A percentile compares a stretch with the other conserved stretches of the same genome.
phyloP scores from a whole-genome alignment of 2,113 vertebrate genomes.

The Casuarius casuarius region DNA sequence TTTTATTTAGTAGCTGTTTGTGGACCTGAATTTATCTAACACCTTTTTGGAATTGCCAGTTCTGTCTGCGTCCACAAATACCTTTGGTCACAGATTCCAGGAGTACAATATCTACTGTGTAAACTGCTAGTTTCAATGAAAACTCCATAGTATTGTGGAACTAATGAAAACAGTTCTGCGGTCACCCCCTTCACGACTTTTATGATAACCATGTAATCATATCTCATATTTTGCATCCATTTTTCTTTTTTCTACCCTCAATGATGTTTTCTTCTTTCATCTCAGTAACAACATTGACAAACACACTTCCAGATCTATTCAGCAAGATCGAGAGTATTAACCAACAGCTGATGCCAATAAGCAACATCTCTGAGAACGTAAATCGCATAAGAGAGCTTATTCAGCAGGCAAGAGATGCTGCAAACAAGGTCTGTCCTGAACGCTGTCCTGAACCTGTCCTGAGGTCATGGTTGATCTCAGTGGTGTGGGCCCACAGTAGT shows the following conservation, averaged over 20 bases:
- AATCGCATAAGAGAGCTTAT: conserved; percentile 92
- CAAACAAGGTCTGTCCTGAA: conserved; percentile 84
- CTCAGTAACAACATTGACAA: conserved; percentile 87
- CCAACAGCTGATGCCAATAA: conserved; percentile 80
- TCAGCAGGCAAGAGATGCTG: conserved; percentile 91
- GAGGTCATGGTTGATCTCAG: neutral
- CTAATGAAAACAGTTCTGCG: neutral
- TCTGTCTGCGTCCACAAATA: neutral
- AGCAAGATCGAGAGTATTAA: conserved; percentile 87
- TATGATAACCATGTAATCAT: neutral
- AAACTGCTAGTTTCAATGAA: neutral
- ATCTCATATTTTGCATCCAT: neutral
- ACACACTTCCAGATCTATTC: conserved; percentile 88
- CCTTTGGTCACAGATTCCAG: neutral
- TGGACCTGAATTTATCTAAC: neutral
- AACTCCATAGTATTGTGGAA: neutral
- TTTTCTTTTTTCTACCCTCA: neutral
- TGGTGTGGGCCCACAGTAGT: neutral
- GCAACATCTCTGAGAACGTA: conserved; percentile 90
- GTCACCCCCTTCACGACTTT: neutral
- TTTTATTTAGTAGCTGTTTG: neutral
- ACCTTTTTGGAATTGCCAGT: neutral
- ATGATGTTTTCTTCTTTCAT: neutral
- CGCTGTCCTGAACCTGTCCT: neutral
- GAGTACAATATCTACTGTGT: neutral